These are phyloP conservation scores for Salminus brasiliensis DNA, from an alignment of 2,113 vertebrate genomes.

Conservation along the genomic window DNA sequence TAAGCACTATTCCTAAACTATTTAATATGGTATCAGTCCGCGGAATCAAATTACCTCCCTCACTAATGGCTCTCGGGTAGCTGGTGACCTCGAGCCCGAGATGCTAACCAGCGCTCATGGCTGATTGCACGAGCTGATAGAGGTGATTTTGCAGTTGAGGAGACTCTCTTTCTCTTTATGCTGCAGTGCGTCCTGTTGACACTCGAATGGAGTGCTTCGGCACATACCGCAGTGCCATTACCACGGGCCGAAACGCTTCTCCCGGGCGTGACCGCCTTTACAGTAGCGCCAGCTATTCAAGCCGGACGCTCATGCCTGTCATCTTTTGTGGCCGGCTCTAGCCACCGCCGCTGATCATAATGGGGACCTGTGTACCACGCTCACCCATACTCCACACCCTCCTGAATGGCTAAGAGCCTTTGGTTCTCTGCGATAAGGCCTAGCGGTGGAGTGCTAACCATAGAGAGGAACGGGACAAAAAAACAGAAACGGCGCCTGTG, in stretches of 20 bases:
- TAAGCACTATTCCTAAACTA: slow-evolving; percentile 53
- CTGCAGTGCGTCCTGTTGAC: slow-evolving; percentile 36
- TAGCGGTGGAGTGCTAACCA: slow-evolving; percentile 42
- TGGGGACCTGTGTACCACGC: slow-evolving; percentile 6
- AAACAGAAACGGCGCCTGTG: slow-evolving; percentile 23
- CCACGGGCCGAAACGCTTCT: slow-evolving; percentile 45
- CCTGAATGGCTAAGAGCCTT: slow-evolving; percentile 44
- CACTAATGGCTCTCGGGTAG: slow-evolving; percentile 46
- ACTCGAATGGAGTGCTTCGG: slow-evolving; percentile 7
- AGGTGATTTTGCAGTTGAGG: slow-evolving; percentile 21
- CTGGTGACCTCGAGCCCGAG: slow-evolving; percentile 41
- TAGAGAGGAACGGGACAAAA: slow-evolving; percentile 26
- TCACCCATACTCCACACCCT: slow-evolving; percentile 27
- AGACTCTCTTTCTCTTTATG: slow-evolving; percentile 48
- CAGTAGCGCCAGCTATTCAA: slow-evolving; percentile 40
- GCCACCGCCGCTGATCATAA: slow-evolving; percentile 34
- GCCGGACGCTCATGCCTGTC: slow-evolving; percentile 36
- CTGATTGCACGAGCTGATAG: slow-evolving; percentile 47
- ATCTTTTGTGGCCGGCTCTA: slow-evolving; percentile 34
- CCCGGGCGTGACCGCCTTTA: slow-evolving; percentile 39
- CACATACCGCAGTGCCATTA: slow-evolving; percentile 58
- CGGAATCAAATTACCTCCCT: slow-evolving; percentile 53
- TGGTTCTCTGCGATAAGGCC: slow-evolving; percentile 47
- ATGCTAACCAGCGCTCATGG: slow-evolving; percentile 40
- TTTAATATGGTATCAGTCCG: slow-evolving; percentile 56